Base-by-base conservation (phyloP, 2,113 vertebrate genomes). In the Eclectus roratus region DNA sequence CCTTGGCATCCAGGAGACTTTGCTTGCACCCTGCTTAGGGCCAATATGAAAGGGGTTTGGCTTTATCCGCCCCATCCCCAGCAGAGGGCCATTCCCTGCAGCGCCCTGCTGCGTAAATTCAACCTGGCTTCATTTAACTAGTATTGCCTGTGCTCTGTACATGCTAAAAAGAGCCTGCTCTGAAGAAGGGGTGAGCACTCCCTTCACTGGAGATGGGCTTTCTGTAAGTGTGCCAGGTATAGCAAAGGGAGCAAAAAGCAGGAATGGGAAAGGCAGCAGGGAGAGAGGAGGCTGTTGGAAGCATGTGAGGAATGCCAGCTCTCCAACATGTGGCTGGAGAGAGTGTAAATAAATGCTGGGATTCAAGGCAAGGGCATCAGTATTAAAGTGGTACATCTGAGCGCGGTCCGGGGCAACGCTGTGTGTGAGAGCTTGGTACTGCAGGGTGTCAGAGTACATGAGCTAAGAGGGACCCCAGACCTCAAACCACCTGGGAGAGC, bases 331-430 rank as follows among this genome's bases (percentile, higher is more conserved):
- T 27, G 12, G 7, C 15, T 39, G n/a, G 6, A 8, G 23, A 15
- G 76, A 5, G 2, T 1, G 2, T 43, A 31, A 6, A 73, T 46
- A 29, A n/a, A 53, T 11, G 21, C 11, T 85, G 18, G 24, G 16
- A 39, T 25, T 37, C 7, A 16, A 11, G 27, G 23, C 37, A 0
- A 1, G 24, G 6, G 7, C 5, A 3, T 23, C 9, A 50, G 13
- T 5, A 11, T 14, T 63, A 46, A 85, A 39, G 47, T 7, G 23
- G 6, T 25, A 33, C 7, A 13, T 18, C 17, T 58, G 28, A 53
- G 23, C 0, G 0, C 16, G 60, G 7, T 10, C 35, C 3, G 7
- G 50, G 10, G 7, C 3, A n/a, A 13, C 31, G 21, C 8, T 4
- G 3, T 12, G 3, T 0, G 0, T 16, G 25, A 31, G 11, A 88